Percentiles rank a stretch among this genome's conserved stretches.
These are phyloP conservation scores for Sipunculus nudus DNA, from an alignment of 2,888 invertebrate genomes.

Conservation along the genomic window DNA sequence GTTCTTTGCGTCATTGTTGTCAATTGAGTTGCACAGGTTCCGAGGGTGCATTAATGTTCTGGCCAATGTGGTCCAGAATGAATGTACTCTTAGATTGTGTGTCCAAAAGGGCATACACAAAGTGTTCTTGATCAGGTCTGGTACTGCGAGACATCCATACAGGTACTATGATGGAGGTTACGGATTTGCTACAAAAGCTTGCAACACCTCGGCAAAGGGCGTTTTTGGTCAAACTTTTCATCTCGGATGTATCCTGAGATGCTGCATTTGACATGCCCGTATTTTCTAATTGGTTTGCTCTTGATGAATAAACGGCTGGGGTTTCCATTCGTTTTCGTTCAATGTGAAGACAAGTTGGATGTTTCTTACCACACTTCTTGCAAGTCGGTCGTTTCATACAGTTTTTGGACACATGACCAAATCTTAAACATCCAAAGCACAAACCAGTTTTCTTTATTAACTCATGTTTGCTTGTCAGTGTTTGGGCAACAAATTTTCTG, in stretches of 20 bases:
- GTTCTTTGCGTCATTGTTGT: constrained; percentile 33
- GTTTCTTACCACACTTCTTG: too few relatives aligned
- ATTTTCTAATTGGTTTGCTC: too few relatives aligned
- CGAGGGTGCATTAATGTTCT: constrained; percentile 15
- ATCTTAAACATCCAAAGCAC: too few relatives aligned
- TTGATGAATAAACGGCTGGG: too few relatives aligned
- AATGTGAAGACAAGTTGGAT: too few relatives aligned
- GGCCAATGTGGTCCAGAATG: constrained; percentile 21
- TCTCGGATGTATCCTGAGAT: background rate
- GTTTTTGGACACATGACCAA: too few relatives aligned
- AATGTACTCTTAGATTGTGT: constrained; percentile 38
- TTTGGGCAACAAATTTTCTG: too few relatives aligned
- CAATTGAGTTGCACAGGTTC: constrained; percentile 20
- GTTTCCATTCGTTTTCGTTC: too few relatives aligned
- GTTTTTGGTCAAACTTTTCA: background rate
- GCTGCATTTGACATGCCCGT: background rate
- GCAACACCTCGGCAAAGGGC: background rate
- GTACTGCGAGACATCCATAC: constrained; percentile 28
- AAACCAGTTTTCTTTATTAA: too few relatives aligned
- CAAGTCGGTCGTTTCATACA: too few relatives aligned
- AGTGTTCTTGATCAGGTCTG: constrained; percentile 25
- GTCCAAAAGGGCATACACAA: constrained; percentile 42
- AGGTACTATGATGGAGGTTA: constrained; percentile 35
- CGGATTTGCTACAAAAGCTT: background rate
- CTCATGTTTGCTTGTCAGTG: too few relatives aligned